Evolutionary conservation across 2,888 invertebrate genomes (phyloP).

Genomic region (Clistopyga incitator): DNA sequence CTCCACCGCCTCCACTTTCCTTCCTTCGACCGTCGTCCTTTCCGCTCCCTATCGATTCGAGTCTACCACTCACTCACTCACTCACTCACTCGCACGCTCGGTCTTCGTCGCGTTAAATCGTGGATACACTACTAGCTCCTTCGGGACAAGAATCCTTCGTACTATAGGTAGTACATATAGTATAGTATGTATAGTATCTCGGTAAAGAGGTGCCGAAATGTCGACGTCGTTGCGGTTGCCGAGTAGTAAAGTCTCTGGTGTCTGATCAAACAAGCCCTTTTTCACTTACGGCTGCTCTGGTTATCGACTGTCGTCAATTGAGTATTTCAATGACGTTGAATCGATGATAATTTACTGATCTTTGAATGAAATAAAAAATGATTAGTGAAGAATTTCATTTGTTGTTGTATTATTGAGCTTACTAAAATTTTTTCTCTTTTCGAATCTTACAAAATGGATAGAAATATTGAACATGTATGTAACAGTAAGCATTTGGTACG

Average conservation of each 20-base stretch:
- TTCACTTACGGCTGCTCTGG: no score
- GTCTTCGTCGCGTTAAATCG: slow-evolving; percentile 37
- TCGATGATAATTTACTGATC: no score
- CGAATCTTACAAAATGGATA: no score
- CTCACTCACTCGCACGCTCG: slow-evolving; percentile 9
- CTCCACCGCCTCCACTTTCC: slow-evolving; percentile 41
- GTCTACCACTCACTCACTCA: slow-evolving; percentile 23
- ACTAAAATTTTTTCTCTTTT: no score
- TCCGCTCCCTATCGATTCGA: slow-evolving; percentile 56
- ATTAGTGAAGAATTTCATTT: no score
- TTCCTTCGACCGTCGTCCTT: slow-evolving; percentile 52
- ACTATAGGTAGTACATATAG: not conserved
- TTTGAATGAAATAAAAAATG: no score
- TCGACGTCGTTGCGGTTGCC: not conserved
- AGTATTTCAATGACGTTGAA: no score
- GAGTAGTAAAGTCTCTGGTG: not conserved
- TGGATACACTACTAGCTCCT: slow-evolving; percentile 48
- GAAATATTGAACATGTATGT: no score
- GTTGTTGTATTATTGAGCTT: no score
- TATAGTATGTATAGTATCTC: not conserved
- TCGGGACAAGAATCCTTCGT: slow-evolving; percentile 22
- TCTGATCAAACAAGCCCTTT: slow-evolving; percentile 6
- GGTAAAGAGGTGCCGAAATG: slow-evolving; percentile 22
- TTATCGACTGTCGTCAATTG: no score
- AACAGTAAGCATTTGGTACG: no score